phyloP scores from a whole-genome alignment of 2,888 invertebrate genomes.

The Hemithea aestivaria region DNA sequence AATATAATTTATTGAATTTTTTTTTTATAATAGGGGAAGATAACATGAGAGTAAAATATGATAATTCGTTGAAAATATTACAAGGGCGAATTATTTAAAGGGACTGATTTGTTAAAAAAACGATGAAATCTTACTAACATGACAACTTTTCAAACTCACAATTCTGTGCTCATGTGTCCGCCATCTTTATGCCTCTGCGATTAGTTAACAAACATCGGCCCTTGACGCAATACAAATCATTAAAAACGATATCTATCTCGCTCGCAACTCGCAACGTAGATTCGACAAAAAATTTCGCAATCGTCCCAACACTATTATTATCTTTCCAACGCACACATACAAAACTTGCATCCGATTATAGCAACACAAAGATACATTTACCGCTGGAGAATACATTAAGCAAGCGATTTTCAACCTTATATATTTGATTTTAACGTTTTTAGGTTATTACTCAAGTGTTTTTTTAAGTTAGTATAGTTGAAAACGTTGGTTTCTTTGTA shows the following conservation, averaged over 20 bases:
- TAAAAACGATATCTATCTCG: conserved; percentile 25
- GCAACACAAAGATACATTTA: conserved; percentile 36
- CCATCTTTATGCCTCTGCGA: no score
- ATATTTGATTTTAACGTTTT: conserved; percentile 12
- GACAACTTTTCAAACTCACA: no score
- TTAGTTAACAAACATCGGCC: no score
- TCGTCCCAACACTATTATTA: conserved; percentile 63
- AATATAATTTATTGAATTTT: no score
- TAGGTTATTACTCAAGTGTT: conserved; percentile 25
- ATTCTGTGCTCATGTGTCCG: no score
- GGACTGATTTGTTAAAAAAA: no score
- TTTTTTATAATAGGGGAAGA: no score
- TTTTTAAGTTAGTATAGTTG: conserved; percentile 21
- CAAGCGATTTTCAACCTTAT: conserved; percentile 34
- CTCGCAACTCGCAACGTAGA: no score
- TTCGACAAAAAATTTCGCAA: conserved; percentile 60
- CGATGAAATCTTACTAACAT: no score
- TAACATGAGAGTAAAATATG: no score
- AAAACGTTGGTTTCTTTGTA: conserved; percentile 36
- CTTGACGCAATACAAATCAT: conserved; percentile 41
- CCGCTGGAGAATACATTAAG: conserved; percentile 18
- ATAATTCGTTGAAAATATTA: no score
- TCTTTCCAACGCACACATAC: conserved; percentile 55
- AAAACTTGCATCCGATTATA: conserved; percentile 54
- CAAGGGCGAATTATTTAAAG: no score